Conservation (phyloP, 2,797 vertebrate genomes). For the Toxotes lorentzi region DNA sequence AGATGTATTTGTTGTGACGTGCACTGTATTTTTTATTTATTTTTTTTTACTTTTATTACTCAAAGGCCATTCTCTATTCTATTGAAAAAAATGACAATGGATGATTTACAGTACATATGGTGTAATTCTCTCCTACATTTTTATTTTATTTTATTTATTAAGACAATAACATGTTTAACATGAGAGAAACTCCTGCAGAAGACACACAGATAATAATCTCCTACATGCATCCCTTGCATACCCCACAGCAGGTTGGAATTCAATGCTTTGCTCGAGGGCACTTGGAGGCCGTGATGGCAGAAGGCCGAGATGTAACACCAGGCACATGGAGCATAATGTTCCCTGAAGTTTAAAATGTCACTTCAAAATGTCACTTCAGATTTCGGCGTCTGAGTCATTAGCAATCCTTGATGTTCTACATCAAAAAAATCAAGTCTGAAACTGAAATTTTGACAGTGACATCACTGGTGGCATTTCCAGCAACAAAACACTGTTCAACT, state of each 20-base stretch:
- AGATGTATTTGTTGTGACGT: background rate
- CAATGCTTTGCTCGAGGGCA: constrained; percentile 37
- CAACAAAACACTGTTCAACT: background rate
- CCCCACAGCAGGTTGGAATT: constrained; percentile 13
- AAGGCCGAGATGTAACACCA: constrained; percentile 41
- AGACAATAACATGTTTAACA: background rate
- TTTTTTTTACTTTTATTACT: background rate
- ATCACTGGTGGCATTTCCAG: constrained; percentile 25
- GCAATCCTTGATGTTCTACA: constrained; percentile 26
- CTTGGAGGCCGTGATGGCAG: background rate
- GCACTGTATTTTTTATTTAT: background rate
- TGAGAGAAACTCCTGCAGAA: background rate
- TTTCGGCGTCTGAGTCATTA: constrained; percentile 44
- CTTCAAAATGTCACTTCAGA: constrained; percentile 64
- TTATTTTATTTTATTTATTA: background rate
- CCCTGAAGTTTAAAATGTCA: constrained; percentile 68
- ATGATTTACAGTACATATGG: background rate
- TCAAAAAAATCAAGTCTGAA: constrained; percentile 19
- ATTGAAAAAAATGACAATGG: background rate
- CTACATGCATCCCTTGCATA: background rate
- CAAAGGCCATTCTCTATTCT: constrained; percentile 9
- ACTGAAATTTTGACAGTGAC: constrained; percentile 3
- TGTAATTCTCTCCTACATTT: too few species aligned
- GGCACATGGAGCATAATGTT: constrained; percentile 28
- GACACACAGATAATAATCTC: background rate